phyloP scores from a whole-genome alignment of 2,113 vertebrate species.

The Gambusia holbrooki region DNA sequence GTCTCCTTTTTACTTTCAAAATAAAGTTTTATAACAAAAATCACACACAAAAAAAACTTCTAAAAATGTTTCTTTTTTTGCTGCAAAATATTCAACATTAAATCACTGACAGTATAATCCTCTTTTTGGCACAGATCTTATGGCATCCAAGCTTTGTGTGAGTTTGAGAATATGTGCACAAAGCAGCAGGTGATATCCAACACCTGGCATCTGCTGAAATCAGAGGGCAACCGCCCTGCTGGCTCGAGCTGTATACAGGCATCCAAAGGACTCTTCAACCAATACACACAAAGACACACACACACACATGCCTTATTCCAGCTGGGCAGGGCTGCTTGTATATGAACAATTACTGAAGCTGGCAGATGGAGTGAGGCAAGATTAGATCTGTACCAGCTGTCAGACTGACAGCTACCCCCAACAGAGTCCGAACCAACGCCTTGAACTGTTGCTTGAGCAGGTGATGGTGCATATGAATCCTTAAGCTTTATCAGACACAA shows the following conservation, averaged over 20 bases:
- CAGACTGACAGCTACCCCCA: conserved; percentile 59
- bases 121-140: background rate
- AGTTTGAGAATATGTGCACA: conserved; percentile 28
- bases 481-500: conserved; percentile 11
- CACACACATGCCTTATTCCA: conserved; percentile 20
- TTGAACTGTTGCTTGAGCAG: conserved; percentile 30
- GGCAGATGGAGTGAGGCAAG: conserved; percentile 33
- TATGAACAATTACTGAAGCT: conserved; percentile 48
- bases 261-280: conserved; percentile 30
- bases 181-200: conserved; percentile 61
- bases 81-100: background rate
- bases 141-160: background rate
- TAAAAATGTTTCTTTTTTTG: background rate
- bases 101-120: background rate
- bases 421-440: conserved; percentile 44
- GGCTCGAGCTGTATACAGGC: conserved; percentile 33
- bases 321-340: conserved; percentile 15
- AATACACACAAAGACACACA: conserved; percentile 16
- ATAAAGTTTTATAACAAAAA: background rate
- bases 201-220: conserved; percentile 57
- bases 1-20: background rate
- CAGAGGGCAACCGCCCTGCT: conserved; percentile 25
- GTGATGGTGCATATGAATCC: conserved; percentile 14
- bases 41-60: background rate
- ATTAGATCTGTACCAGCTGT: conserved; percentile 57